Conservation (phyloP, 2,113 vertebrate genomes). For the Catagonus wagneri region DNA sequence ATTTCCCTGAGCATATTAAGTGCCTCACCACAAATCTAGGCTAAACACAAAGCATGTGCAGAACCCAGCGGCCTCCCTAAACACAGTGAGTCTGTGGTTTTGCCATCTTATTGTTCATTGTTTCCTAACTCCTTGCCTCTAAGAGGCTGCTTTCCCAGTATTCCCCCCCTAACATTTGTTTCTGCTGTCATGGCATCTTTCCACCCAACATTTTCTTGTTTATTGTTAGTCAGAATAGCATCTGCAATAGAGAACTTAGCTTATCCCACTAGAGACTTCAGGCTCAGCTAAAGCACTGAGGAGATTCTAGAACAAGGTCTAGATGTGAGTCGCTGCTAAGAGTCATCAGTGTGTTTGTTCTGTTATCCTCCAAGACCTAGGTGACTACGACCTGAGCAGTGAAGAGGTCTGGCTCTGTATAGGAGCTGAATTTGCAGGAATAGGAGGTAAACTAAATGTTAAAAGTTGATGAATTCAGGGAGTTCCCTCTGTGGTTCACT, state of each 20-base stretch:
- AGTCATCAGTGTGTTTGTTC: not conserved
- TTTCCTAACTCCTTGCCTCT: slow-evolving; percentile 5
- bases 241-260: slow-evolving; percentile 20
- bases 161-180: slow-evolving; percentile 52
- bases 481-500: too few species aligned
- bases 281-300: not conserved
- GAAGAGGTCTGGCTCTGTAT: not conserved
- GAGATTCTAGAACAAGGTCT: slow-evolving; percentile 24
- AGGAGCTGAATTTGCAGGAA: not conserved
- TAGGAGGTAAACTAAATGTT: slow-evolving; percentile 1
- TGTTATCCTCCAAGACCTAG: not conserved
- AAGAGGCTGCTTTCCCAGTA: slow-evolving; percentile 55
- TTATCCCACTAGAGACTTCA: slow-evolving; percentile 23
- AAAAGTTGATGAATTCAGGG: not conserved
- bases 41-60: not conserved
- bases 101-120: slow-evolving; percentile 26
- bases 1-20: not conserved
- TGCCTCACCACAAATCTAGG: not conserved
- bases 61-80: not conserved
- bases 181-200: slow-evolving; percentile 53
- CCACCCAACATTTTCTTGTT: slow-evolving; percentile 43
- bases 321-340: not conserved
- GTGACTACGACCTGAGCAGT: not conserved
- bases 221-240: slow-evolving; percentile 52
- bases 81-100: not conserved